Percentiles rank a stretch among this genome's conserved stretches.
These are phyloP conservation scores for Busseola fusca DNA, from an alignment of 2,888 invertebrate species.

Conservation along the genomic window DNA sequence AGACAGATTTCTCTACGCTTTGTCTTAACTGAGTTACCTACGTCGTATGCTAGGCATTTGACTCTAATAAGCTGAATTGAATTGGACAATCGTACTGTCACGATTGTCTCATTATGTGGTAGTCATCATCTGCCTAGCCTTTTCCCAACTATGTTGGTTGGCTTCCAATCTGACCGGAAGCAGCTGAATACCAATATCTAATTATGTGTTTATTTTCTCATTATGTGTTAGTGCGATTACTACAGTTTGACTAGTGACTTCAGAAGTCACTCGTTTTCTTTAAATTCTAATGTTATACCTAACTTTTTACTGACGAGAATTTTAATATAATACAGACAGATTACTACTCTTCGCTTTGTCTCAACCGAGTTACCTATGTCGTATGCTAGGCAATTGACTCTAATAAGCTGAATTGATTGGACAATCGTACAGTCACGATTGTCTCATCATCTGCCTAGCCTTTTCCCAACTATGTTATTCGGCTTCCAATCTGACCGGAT, in stretches of 20 bases:
- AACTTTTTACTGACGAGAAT: not conserved
- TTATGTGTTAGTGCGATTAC: not conserved
- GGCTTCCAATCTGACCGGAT: too few species aligned
- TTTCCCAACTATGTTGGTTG: too few species aligned
- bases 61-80: conserved; percentile 14
- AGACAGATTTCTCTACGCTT: not conserved
- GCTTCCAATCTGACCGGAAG: too few species aligned
- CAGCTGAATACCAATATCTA: too few species aligned
- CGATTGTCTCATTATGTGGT: not conserved
- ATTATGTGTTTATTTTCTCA: not conserved
- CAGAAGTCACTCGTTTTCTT: not conserved
- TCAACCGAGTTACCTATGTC: not conserved
- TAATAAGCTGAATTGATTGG: conserved; percentile 15
- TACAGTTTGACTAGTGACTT: not conserved
- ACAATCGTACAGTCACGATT: not conserved
- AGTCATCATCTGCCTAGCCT: too few species aligned
- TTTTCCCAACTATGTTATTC: too few species aligned
- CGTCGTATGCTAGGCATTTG: not conserved
- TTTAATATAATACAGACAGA: not conserved
- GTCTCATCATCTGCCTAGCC: not conserved
- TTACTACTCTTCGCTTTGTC: not conserved
- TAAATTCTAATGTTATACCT: not conserved
- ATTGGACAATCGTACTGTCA: not conserved
- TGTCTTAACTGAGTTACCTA: not conserved
- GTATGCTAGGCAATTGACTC: not conserved